These are phyloP conservation scores for Cataglyphis hispanica DNA, from an alignment of 1,140 invertebrate species.

Conservation along the genomic window DNA sequence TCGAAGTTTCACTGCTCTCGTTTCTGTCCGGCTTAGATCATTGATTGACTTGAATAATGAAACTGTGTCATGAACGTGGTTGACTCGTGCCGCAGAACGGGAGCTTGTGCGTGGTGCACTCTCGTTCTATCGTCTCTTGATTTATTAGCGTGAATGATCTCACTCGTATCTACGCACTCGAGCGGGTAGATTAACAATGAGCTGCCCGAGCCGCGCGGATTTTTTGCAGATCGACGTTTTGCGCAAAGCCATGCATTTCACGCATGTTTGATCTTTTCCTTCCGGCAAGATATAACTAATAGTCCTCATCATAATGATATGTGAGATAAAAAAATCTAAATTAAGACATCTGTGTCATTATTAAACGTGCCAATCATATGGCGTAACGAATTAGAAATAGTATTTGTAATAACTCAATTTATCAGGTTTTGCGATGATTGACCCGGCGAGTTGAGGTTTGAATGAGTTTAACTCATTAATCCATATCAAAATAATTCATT, in stretches of 20 bases:
- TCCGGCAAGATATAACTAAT: neutral
- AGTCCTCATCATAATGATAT: conserved; percentile 5
- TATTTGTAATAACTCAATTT: conserved; percentile 43
- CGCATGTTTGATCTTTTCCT: neutral
- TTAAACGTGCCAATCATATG: conserved; percentile 31
- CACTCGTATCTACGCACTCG: conserved; percentile 10
- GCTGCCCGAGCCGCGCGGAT: neutral
- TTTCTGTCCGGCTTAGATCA: conserved; percentile 39
- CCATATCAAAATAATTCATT: neutral
- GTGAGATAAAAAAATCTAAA: conserved; percentile 5
- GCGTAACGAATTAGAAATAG: conserved; percentile 32
- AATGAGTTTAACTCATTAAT: conserved; percentile 26
- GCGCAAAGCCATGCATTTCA: neutral
- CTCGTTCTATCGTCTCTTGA: conserved; percentile 21
- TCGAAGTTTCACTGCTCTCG: conserved; percentile 31
- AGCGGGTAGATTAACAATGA: conserved; percentile 20
- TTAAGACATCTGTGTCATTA: conserved; percentile 24
- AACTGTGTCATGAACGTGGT: conserved; percentile 55
- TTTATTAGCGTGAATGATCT: conserved; percentile 33
- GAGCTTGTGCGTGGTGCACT: conserved; percentile 17
- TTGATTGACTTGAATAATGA: conserved; percentile 28
- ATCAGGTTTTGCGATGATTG: conserved; percentile 23
- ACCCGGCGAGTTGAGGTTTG: neutral
- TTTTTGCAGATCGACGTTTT: conserved; percentile 8
- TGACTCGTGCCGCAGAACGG: conserved; percentile 37